Conservation (phyloP, 2,113 vertebrate genomes). For the Mesoclemmys tuberculata region DNA sequence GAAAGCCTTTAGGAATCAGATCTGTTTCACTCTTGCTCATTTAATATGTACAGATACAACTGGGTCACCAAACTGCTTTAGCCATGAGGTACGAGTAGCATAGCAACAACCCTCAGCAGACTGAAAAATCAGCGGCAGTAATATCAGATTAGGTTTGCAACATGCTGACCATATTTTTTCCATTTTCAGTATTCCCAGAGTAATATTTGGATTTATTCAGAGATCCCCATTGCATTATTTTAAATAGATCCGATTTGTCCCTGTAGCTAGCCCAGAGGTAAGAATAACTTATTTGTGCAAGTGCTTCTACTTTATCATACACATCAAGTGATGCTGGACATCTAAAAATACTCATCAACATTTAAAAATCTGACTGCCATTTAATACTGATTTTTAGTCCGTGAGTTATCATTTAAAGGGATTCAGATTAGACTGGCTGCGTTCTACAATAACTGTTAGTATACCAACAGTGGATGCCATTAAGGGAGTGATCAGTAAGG, state of each 20-base stretch:
- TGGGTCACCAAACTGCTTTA: conserved; percentile 72
- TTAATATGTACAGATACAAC: conserved; percentile 72
- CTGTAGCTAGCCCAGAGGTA: background rate
- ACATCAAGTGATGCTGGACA: background rate
- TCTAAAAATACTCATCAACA: background rate
- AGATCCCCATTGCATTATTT: background rate
- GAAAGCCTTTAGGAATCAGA: conserved; percentile 66
- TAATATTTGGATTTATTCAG: background rate
- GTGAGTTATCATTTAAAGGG: background rate
- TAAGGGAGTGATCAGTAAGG: background rate
- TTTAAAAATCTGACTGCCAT: background rate
- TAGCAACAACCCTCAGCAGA: conserved; percentile 56
- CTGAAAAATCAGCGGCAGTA: conserved; percentile 38
- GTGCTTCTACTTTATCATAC: background rate
- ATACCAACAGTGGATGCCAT: background rate
- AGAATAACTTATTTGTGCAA: background rate
- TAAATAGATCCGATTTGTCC: background rate
- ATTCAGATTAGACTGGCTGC: background rate
- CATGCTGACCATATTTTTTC: background rate
- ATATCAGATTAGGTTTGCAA: conserved; percentile 36
- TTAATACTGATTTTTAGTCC: background rate
- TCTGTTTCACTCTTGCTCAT: conserved; percentile 69
- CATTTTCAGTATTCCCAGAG: conserved; percentile 13
- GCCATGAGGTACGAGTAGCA: conserved; percentile 56
- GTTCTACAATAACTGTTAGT: background rate